Conservation (phyloP, 2,888 invertebrate genomes). For the Platynereis dumerilii region DNA sequence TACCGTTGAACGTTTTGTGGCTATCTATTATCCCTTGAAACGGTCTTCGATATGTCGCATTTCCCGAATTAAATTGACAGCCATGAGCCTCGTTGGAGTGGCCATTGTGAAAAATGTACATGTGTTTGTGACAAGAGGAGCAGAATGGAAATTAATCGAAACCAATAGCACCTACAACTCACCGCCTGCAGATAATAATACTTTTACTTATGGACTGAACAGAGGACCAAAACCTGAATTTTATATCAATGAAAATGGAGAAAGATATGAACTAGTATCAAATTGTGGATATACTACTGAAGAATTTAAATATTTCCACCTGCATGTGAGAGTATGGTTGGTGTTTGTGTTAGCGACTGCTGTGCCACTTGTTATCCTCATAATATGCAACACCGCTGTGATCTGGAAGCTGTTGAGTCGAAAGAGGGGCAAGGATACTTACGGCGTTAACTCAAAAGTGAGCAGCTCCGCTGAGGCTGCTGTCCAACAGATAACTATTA, state of each 20-base stretch:
- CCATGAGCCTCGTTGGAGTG: not conserved
- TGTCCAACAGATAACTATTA: not conserved
- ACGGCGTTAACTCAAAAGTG: too few relatives aligned
- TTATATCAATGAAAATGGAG: too few relatives aligned
- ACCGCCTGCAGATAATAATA: too few relatives aligned
- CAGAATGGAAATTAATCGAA: not conserved
- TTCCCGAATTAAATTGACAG: not conserved
- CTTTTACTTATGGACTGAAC: too few relatives aligned
- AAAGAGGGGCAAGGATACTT: not conserved
- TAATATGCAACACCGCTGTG: slow-evolving; percentile 1
- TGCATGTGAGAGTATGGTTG: not conserved
- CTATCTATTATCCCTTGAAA: not conserved
- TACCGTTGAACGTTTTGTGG: not conserved
- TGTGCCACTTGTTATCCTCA: slow-evolving; percentile 1
- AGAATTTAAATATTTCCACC: not conserved
- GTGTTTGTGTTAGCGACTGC: not conserved
- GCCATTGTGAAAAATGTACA: slow-evolving; percentile 3
- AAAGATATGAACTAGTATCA: not conserved
- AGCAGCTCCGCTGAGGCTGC: not conserved
- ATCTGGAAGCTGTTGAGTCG: not conserved
- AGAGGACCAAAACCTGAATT: too few relatives aligned
- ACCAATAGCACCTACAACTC: not conserved
- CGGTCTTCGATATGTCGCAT: not conserved
- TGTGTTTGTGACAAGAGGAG: not conserved
- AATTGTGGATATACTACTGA: not conserved